A percentile compares a stretch with the other conserved stretches of the same genome.
Evolutionary conservation across 2,797 vertebrate species (phyloP).

Genomic region (Carcharodon carcharias): DNA sequence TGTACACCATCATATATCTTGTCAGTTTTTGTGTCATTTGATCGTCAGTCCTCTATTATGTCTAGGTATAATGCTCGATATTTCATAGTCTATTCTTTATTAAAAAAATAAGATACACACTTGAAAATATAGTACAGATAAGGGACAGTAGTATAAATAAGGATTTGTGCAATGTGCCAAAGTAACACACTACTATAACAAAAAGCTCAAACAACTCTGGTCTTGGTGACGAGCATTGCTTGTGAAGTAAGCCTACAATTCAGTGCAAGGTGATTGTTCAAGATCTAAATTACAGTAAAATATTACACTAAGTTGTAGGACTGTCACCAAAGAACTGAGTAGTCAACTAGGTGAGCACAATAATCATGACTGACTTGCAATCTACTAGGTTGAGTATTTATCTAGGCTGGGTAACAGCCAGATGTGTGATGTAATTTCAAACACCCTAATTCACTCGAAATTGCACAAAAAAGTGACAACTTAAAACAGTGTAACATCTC

Average conservation of each 20-base stretch:
- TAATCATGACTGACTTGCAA: constrained; percentile 17
- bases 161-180: constrained; percentile 54
- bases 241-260: constrained; percentile 25
- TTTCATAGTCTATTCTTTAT: constrained; percentile 10
- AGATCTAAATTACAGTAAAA: constrained; percentile 34
- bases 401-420: background rate
- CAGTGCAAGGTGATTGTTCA: constrained; percentile 35
- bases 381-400: constrained; percentile 1
- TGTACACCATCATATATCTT: constrained; percentile 50
- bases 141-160: constrained; percentile 59
- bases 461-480: constrained; percentile 32
- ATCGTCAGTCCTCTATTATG: constrained; percentile 49
- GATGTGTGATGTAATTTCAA: background rate
- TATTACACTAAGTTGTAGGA: constrained; percentile 31
- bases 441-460: constrained; percentile 26
- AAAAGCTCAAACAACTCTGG: constrained; percentile 45
- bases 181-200: constrained; percentile 55
- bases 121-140: constrained; percentile 40
- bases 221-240: constrained; percentile 11
- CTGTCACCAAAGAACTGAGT: background rate
- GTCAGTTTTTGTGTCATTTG: constrained; percentile 56
- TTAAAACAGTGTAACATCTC: constrained; percentile 38
- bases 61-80: background rate
- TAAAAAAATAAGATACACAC: constrained; percentile 24
- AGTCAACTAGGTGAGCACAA: constrained; percentile 13